Evolutionary conservation across 64 coral and sea anemone species (phyloP).

Genomic region (Pocillopora damicornis): DNA sequence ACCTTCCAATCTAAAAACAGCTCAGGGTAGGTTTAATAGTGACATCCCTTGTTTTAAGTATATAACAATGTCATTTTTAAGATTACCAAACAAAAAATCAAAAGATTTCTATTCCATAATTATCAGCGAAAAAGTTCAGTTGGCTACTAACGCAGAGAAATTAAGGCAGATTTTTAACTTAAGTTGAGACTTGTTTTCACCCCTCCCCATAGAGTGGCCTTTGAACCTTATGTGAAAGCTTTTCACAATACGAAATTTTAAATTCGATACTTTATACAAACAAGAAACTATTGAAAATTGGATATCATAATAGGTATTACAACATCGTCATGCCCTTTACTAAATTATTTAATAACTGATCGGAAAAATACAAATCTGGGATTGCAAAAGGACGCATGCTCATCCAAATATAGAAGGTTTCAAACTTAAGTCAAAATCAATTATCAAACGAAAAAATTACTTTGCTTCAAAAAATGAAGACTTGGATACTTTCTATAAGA

Average conservation of each 20-base stretch:
- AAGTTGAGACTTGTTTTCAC: neutral
- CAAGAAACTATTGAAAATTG: neutral
- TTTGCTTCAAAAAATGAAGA: neutral
- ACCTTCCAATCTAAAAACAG: neutral
- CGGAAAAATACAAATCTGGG: constrained; percentile 1
- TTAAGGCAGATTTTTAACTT: constrained; percentile 17
- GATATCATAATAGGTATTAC: constrained; percentile 2
- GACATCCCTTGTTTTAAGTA: neutral
- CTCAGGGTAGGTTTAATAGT: neutral
- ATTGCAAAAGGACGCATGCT: neutral
- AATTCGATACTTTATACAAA: constrained; percentile 24
- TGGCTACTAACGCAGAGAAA: neutral
- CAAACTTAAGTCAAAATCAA: neutral
- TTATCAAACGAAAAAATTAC: neutral
- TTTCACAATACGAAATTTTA: constrained; percentile 37
- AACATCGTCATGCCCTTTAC: neutral
- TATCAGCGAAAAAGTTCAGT: neutral
- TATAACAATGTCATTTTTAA: neutral
- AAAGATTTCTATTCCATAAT: neutral
- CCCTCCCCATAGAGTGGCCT: neutral
- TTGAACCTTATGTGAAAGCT: neutral
- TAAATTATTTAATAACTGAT: constrained; percentile 13
- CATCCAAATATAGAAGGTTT: neutral
- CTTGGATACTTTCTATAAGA: too few species aligned
- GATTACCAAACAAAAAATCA: neutral